Evolutionary conservation across 2,888 invertebrate genomes (phyloP).

Genomic region (Bellardia bayeri): DNA sequence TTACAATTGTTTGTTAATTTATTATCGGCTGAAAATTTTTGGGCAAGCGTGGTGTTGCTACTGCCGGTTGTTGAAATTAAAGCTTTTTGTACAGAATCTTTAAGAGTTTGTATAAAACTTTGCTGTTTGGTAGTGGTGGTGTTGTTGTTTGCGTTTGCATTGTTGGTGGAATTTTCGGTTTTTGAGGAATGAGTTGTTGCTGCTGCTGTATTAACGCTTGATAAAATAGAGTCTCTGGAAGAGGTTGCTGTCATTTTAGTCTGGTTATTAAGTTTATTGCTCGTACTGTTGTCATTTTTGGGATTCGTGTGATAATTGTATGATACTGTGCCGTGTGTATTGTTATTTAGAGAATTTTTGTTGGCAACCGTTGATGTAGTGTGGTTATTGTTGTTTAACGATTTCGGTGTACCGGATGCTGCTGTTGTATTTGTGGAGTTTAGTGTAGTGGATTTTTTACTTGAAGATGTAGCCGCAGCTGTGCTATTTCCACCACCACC

Average conservation of each 20-base stretch:
- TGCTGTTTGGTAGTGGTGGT: conserved; percentile 26
- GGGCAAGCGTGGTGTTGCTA: conserved; percentile 31
- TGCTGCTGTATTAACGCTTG: conserved; percentile 8
- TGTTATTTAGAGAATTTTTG: conserved; percentile 55
- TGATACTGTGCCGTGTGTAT: conserved; percentile 18
- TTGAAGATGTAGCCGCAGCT: conserved; percentile 43
- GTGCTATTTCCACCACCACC: conserved; percentile 50
- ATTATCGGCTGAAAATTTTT: conserved; percentile 43
- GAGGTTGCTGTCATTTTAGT: conserved; percentile 34
- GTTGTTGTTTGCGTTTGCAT: conserved; percentile 11
- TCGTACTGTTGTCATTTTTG: conserved; percentile 47
- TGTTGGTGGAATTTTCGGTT: conserved; percentile 64
- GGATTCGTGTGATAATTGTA: conserved; percentile 34
- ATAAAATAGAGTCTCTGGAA: conserved; percentile 55
- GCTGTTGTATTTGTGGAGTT: conserved; percentile 49
- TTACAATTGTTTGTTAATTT: conserved; percentile 51
- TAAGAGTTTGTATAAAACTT: conserved; percentile 75
- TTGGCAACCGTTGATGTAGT: conserved; percentile 13
- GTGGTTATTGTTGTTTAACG: conserved; percentile 64
- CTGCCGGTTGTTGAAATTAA: conserved; percentile 78
- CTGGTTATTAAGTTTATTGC: conserved; percentile 27
- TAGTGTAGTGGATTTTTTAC: conserved; percentile 67
- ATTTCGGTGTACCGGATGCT: conserved; percentile 52
- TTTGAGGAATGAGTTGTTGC: conserved; percentile 61
- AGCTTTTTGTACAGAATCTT: conserved; percentile 84